Evolutionary conservation across 2,797 vertebrate species (phyloP), one percentile per base, ranked within the genome.

Genomic region (Silurus aristotelis): DNA sequence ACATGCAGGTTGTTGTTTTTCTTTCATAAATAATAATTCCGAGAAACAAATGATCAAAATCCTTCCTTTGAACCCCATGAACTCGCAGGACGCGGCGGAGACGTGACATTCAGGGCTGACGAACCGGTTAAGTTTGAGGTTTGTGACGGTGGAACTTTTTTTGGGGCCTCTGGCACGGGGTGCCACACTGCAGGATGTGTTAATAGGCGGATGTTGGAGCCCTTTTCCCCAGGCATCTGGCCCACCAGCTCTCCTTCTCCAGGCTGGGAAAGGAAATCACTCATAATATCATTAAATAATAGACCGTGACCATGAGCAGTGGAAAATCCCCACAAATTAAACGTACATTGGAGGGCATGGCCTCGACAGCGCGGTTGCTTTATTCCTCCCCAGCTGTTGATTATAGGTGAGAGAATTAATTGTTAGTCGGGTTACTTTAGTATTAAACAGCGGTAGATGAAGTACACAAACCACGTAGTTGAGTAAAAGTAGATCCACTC

Each of bases 281-380:
- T 88, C 13, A 84, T 90, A 88, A 91, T 91, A 82, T 80, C 86
- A 84, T 92, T 92, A 90, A 61, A 84, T 92, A 91, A 93, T 91
- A 87, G 88, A 86, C 90, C 89, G 75, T 89, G 90, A 91, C 89
- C 83, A 38, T 71, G 83, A 85, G 87, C 83, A 17, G 82, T 90
- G 90, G 89, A 90, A 91, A 91, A 90, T 86, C 87, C 83, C 73
- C 63, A 82, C 60, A 83, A 83, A 83, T 88, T 58, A n/a, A 58
- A 84, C 60, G 72, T 78, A 22, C 75, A 79, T 90, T 66, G 75
- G 79, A 83, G 60, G 19, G 68, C 84, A 76, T 66, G 75, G 58
- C 75, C 79, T 72, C 84, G 87, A 89, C 87, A 88, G 85, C 31
- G 81, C 60, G 80, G 83, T 70, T 86, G 80, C 81, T 46, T 87